These are phyloP conservation scores for Vanacampus margaritifer DNA, from an alignment of 2,113 vertebrate genomes.

Conservation along the genomic window DNA sequence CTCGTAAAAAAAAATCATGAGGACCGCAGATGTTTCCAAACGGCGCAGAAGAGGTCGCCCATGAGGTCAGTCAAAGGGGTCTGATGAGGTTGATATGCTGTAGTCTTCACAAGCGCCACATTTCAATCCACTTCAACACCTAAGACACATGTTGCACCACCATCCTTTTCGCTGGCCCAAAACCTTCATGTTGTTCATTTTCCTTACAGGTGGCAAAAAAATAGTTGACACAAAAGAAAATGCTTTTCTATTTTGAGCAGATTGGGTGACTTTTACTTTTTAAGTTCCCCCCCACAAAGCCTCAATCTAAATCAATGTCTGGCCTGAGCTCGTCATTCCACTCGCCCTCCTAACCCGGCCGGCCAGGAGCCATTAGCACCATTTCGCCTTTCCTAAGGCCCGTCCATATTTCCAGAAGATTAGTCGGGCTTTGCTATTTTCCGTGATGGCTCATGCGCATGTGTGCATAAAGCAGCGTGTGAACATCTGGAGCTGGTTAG, in stretches of 20 bases:
- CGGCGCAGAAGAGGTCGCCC: not conserved
- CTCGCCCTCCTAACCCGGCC: conserved; percentile 13
- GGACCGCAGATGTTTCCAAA: conserved; percentile 1
- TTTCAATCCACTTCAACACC: not conserved
- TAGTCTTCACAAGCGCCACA: not conserved
- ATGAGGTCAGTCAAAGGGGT: not conserved
- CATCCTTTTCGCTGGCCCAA: not conserved
- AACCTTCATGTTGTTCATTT: not conserved
- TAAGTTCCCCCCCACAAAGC: not conserved
- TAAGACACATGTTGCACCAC: not conserved
- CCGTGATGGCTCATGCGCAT: conserved; percentile 52
- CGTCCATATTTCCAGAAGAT: conserved; percentile 58
- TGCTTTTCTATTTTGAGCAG: too few species aligned
- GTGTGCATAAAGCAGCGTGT: conserved; percentile 61
- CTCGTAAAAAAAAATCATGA: not conserved
- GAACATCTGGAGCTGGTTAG: conserved; percentile 66
- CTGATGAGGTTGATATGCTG: not conserved
- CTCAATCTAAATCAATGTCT: not conserved
- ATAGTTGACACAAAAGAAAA: too few species aligned
- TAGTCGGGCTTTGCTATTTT: conserved; percentile 59
- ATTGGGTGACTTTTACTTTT: too few species aligned
- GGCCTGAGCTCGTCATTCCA: not conserved
- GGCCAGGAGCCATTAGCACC: conserved; percentile 33
- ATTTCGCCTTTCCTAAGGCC: conserved; percentile 35
- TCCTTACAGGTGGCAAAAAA: not conserved